Evolutionary conservation across 2,113 vertebrate species (phyloP).

Genomic region (Tor tambroides): DNA sequence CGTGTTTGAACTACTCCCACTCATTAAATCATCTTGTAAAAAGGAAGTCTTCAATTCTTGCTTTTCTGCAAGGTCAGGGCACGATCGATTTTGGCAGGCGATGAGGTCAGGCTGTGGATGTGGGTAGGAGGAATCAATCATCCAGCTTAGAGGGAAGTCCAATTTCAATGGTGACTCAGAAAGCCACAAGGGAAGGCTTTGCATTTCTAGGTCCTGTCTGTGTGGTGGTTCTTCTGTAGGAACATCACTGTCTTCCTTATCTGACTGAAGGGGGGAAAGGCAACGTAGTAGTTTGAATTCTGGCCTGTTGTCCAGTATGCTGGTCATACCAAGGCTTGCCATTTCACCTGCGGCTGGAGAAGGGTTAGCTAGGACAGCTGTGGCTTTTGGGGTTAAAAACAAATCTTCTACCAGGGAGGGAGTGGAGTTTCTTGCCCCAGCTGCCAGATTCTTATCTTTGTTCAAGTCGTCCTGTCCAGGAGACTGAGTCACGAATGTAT

Average conservation of each 20-base stretch:
- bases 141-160: conserved; percentile 52
- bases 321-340: not conserved
- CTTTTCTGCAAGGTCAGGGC: not conserved
- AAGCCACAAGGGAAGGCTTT: conserved; percentile 54
- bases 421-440: not conserved
- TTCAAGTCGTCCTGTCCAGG: not conserved
- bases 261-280: conserved; percentile 67
- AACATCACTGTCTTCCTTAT: conserved; percentile 18
- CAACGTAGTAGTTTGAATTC: conserved; percentile 61
- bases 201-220: not conserved
- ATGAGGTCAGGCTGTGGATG: not conserved
- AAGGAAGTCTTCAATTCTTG: conserved; percentile 1
- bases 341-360: not conserved
- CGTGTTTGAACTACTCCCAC: not conserved
- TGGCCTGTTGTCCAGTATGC: not conserved
- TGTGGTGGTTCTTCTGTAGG: not conserved
- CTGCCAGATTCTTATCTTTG: not conserved
- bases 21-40: not conserved
- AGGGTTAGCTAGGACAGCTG: not conserved
- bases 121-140: not conserved
- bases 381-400: not conserved
- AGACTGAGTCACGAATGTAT: not conserved
- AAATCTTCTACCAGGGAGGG: not conserved
- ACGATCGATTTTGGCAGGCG: conserved; percentile 10
- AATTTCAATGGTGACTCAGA: conserved; percentile 35